Evolutionary conservation across 2,888 invertebrate species (phyloP), one percentile per base, ranked within the genome.

Genomic region (Griposia aprilina): DNA sequence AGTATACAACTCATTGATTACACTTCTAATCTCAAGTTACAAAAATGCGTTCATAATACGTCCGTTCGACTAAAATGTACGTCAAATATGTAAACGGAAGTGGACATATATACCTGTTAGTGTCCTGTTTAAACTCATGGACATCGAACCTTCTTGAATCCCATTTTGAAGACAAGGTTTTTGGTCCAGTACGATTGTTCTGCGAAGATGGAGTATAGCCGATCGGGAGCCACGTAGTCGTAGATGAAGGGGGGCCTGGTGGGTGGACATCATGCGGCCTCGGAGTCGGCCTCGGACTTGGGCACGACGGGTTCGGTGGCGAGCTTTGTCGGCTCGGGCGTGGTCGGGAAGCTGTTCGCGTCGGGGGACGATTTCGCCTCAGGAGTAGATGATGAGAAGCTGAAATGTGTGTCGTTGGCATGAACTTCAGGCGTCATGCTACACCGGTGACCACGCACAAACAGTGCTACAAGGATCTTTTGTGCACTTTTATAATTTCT

Each of bases 221-320:
- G 78, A 55, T 84, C 78, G n/a, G 94, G 93, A 86, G 92, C 89
- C 73, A 88, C 88, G 79, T 82, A 73, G 79, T 89, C 88, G 77
- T 80, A 67, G 60, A 59, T 41, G n/a, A 45, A 2, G 13, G 84
- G 13, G 2, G 30, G 41, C 77, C 85, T 23, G 41, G 15, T 20
- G 23, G 50, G 66, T 45, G 41, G 55, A 63, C 90, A 95, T 95
- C 95, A 95, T 92, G 90, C 91, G 57, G 93, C 84, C 82, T 94
- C 94, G 0, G 90, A 77, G 50, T 92, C 93, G 0, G 92, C 86
- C 59, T 93, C 94, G n/a, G 87, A 80, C 78, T 92, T 91, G 23
- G 93, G 90, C 5, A 89, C 84, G 63, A 87, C 88, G 50, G 91
- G 83, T 69, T 93, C 93, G 23, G 36, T 36, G 36, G 71, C 62